phyloP scores from a whole-genome alignment of 2,797 vertebrate genomes.

The Anabacerthia variegaticeps region DNA sequence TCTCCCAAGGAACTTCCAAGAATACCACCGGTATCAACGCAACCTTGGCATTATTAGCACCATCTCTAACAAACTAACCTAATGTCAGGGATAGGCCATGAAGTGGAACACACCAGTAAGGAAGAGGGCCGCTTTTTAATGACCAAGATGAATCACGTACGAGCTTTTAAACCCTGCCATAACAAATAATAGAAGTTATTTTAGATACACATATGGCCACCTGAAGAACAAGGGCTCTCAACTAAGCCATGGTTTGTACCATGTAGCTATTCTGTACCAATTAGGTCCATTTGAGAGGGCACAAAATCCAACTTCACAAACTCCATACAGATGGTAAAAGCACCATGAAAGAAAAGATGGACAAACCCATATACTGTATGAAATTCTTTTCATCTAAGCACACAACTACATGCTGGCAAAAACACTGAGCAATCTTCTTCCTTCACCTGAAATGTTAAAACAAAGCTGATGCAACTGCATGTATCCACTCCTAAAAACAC shows the following conservation, averaged over 20 bases:
- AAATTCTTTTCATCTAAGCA: background rate
- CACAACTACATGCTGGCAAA: background rate
- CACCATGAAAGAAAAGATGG: background rate
- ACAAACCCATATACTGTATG: background rate
- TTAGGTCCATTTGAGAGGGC: background rate
- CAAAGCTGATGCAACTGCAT: background rate
- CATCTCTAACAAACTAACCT: background rate
- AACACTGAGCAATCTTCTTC: background rate
- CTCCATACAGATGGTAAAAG: background rate
- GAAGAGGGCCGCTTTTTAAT: background rate
- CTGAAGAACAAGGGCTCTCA: background rate
- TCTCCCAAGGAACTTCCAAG: background rate
- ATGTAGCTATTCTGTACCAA: background rate
- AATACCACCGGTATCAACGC: background rate
- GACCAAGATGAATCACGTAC: background rate
- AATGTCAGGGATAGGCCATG: background rate
- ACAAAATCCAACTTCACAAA: background rate
- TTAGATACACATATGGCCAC: background rate
- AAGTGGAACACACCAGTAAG: background rate
- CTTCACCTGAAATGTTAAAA: background rate
- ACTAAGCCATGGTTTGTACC: background rate
- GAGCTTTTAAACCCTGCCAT: background rate
- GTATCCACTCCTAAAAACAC: background rate
- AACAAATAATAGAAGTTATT: background rate
- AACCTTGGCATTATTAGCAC: background rate